Base-by-base conservation (phyloP, 2,888 invertebrate species). In the Cryptocheilus praepositus region DNA sequence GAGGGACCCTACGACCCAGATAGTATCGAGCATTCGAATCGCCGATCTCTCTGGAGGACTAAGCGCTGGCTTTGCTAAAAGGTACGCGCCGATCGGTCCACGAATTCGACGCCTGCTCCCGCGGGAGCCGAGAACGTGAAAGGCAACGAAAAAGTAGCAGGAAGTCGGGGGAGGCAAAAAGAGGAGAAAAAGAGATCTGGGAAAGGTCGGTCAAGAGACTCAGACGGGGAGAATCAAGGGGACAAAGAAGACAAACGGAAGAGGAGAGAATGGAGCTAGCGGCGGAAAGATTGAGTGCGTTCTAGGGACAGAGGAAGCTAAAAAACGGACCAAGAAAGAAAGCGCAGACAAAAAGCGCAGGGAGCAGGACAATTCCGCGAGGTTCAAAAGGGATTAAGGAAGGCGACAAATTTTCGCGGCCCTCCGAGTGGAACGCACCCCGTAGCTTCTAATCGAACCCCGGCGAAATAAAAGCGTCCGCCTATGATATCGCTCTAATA, bases 21-120 rank as follows among this genome's bases (percentile, higher is more conserved):
- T 77, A 75, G 74, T 78, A 78, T 76, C 76, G 67, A 62, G 78
- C 69, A 78, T 76, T 78, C 76, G 76, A 68, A 73, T 58, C 64
- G 64, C 67, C 78, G 76, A 80, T 82, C 81, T 82, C 82, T 81
- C 82, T 74, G 59, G 81, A 77, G 82, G 64, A 70, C 64, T 72
- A 65, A 71, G 71, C 67, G 65, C 72, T 70, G 21, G 45, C 16
- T 67, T 75, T 74, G 74, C 72, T 81, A 82, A 83, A 81, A 79
- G 77, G 73, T 73, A 76, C 75, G 74, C 75, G 78, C 74, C 75
- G 77, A 78, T 81, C 81, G 77, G 65, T 71, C 68, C 70, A 73
- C 73, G 74, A 76, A 77, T 80, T 80, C 77, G 78, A 78, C 78
- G 66, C 71, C 67, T 72, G 55, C 53, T 74, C 76, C 74, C 74